Evolutionary conservation across 30 jellyfish, hydroid and myxozoan species (phyloP), one percentile per base, ranked within the genome.

Genomic region (Calvadosia cruxmelitensis): DNA sequence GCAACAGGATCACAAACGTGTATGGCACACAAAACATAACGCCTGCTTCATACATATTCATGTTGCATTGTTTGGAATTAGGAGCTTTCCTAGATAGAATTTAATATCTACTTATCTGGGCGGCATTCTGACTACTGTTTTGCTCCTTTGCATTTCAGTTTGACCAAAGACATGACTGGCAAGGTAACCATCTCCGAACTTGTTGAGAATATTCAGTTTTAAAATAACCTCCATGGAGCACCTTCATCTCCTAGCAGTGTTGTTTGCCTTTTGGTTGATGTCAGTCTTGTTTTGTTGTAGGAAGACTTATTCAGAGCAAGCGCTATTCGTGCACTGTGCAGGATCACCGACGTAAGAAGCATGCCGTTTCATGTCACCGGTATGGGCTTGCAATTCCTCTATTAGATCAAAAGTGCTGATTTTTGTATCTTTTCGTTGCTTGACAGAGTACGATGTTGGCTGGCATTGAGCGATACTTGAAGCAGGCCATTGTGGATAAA

Each of bases 401-500:
- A 5, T 5, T 42, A 42, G 10, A 10, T 5, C 20, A 5, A 42
- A 42, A 42, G 15, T 5, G 10, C 57, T 42, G 20, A 5, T 42
- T 5, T 42, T 5, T 10, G 61, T 49, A n/a, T n/a, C 23, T 49
- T 57, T 5, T 70, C 30, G 32, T 27, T 20, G 29, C 32, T 34
- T 68, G 34, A 48, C 75, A 79, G 93, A 79, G 71, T 31, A 73
- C 94, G 33, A 92, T 92, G 99, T 57, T 92, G 51, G 94, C 95
- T 53, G 95, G 95, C 25, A 92, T 92, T 68, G 99, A 92, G 67
- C 72, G 99, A 28, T 84, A 92, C 53, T 53, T 92, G 80, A 83
- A 84, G 69, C 99, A 92, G 61, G 95, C 99, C n/a, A 92, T 92
- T 61, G 99, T 92, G 51, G 95, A 92, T 89, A 92, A 80, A 57